Conservation (phyloP, 1,140 invertebrate species). For the Heliconius hewitsoni region DNA sequence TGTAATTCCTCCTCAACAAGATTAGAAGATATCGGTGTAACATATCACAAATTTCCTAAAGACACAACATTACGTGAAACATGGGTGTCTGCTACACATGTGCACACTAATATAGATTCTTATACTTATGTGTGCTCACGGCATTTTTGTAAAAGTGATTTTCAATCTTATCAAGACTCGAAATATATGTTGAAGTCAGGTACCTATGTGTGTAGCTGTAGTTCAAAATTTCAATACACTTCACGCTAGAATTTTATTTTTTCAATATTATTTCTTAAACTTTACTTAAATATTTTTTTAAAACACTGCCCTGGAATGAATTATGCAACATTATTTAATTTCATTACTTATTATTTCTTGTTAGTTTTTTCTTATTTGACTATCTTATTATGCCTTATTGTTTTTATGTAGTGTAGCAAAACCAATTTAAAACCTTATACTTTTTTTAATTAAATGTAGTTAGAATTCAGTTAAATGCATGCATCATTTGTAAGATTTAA, state of each 20-base stretch:
- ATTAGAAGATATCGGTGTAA: conserved; percentile 67
- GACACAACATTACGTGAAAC: conserved; percentile 49
- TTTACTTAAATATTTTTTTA: not conserved
- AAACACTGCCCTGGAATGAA: not conserved
- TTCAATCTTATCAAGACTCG: conserved; percentile 65
- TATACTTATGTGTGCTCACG: conserved; percentile 64
- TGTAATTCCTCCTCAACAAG: conserved; percentile 66
- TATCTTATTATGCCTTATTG: conserved; percentile 29
- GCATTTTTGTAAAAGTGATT: conserved; percentile 73
- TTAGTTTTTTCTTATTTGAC: conserved; percentile 20
- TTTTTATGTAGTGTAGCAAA: conserved; percentile 1
- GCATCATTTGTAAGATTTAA: not conserved
- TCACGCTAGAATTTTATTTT: not conserved
- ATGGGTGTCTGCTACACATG: conserved; percentile 56
- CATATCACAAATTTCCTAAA: conserved; percentile 74
- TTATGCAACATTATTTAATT: not conserved
- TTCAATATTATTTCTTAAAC: not conserved
- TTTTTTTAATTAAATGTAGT: not conserved
- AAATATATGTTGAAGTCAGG: conserved; percentile 71
- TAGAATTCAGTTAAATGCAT: not conserved
- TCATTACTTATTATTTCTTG: conserved; percentile 6
- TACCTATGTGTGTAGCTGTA: conserved; percentile 43
- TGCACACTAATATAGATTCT: conserved; percentile 42
- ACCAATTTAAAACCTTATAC: not conserved
- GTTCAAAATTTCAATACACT: conserved; percentile 3